Evolutionary conservation across 2,113 vertebrate species (phyloP).

Genomic region (Sylvilagus bachmani): DNA sequence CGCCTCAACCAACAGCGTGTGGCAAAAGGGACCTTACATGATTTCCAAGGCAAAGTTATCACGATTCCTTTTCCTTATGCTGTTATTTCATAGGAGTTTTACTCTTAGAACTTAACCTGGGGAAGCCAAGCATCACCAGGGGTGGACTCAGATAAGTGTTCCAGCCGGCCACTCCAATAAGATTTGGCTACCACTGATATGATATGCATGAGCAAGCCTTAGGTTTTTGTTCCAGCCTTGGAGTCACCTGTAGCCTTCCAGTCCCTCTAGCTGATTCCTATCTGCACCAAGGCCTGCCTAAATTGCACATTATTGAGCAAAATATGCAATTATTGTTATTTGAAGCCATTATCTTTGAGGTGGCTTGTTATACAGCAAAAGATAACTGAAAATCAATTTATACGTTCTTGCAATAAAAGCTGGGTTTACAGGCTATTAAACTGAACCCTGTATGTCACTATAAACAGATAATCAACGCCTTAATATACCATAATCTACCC

Average conservation of each 20-base stretch:
- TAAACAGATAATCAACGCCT: neutral
- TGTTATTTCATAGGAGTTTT: neutral
- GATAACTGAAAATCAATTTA: neutral
- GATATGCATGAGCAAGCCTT: neutral
- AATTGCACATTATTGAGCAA: neutral
- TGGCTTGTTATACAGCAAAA: neutral
- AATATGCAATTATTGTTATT: neutral
- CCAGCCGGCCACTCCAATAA: neutral
- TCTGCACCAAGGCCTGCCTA: neutral
- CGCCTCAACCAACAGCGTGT: neutral
- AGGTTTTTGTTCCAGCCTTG: neutral
- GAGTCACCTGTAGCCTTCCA: neutral
- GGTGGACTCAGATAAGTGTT: neutral
- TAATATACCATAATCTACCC: neutral
- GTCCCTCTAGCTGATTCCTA: neutral
- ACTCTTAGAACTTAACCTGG: neutral
- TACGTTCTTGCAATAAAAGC: conserved; percentile 2
- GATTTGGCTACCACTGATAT: neutral
- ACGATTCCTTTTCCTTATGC: neutral
- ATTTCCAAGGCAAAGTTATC: neutral
- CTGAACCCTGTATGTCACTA: neutral
- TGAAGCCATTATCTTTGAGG: neutral
- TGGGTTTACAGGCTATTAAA: neutral
- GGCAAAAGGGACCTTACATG: neutral
- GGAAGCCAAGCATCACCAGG: neutral